Conservation (phyloP, 2,797 vertebrate species). For the Acanthornis magna region DNA sequence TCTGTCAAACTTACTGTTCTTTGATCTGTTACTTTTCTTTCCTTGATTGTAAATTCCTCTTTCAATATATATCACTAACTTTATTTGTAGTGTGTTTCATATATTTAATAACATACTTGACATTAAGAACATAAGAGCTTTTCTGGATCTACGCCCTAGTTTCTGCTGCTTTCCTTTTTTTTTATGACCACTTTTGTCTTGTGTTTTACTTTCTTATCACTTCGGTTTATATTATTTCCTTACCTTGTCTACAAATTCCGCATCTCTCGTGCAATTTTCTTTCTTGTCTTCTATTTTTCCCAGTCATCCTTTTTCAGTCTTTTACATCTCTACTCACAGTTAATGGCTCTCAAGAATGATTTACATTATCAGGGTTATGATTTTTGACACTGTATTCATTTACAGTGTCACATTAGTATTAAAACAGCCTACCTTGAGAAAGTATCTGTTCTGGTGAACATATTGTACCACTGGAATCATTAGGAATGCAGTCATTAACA, state of each 20-base stretch:
- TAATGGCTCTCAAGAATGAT: not conserved
- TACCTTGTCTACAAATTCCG: not conserved
- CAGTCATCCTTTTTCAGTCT: not conserved
- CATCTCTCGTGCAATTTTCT: not conserved
- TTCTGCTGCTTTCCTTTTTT: not conserved
- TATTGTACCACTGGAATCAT: not conserved
- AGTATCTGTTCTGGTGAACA: not conserved
- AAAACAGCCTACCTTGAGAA: not conserved
- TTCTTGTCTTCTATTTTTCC: not conserved
- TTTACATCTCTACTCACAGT: not conserved
- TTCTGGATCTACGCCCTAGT: not conserved
- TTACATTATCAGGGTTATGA: not conserved
- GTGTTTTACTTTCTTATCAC: not conserved
- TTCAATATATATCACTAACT: not conserved
- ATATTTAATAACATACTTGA: not conserved
- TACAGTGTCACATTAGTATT: not conserved
- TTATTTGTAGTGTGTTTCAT: not conserved
- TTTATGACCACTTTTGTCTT: conserved; percentile 12
- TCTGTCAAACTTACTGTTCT: not conserved
- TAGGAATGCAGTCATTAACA: not conserved
- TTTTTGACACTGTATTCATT: not conserved
- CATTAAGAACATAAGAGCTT: conserved; percentile 34
- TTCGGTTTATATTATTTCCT: conserved; percentile 19
- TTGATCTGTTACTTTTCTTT: not conserved
- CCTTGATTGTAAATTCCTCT: not conserved